These are phyloP conservation scores for Cryptophagus acutangulus DNA, from an alignment of 2,888 invertebrate genomes.

Conservation along the genomic window DNA sequence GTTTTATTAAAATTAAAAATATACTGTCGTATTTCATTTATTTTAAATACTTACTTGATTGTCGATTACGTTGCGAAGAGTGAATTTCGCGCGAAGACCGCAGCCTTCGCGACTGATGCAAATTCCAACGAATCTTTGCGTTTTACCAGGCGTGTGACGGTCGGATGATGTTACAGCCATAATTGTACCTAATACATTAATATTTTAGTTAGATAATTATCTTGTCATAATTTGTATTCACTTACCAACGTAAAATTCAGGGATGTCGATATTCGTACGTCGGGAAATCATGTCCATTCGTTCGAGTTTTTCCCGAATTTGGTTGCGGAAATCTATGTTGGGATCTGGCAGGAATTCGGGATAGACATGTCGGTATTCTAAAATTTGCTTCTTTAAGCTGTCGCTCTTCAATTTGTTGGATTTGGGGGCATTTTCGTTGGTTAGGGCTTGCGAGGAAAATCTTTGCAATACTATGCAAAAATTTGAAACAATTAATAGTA, in stretches of 20 bases:
- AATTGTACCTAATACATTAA: slow-evolving; percentile 67
- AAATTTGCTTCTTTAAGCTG: slow-evolving; percentile 30
- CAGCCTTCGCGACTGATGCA: slow-evolving; percentile 81
- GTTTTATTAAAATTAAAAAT: no score
- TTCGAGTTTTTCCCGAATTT: slow-evolving; percentile 81
- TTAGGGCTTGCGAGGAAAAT: slow-evolving; percentile 3
- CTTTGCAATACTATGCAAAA: neutral
- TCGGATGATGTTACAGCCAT: slow-evolving; percentile 85
- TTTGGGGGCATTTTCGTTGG: neutral
- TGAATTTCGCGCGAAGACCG: slow-evolving; percentile 81
- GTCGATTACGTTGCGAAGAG: slow-evolving; percentile 89
- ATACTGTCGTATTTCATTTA: neutral
- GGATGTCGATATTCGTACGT: slow-evolving; percentile 76
- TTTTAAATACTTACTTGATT: slow-evolving; percentile 53
- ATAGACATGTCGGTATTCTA: slow-evolving; percentile 66
- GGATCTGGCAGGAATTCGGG: slow-evolving; percentile 93
- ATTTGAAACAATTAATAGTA: neutral
- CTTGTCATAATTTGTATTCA: slow-evolving; percentile 38
- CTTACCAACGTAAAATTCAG: slow-evolving; percentile 96
- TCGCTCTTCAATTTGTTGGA: slow-evolving; percentile 11
- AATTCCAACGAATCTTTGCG: slow-evolving; percentile 86
- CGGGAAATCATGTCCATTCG: slow-evolving; percentile 88
- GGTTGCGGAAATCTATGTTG: slow-evolving; percentile 70
- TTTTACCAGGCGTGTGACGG: slow-evolving; percentile 76
- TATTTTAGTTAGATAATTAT: slow-evolving; percentile 29